Conservation (phyloP, 2,113 vertebrate species). For the Hydrochoerus hydrochaeris region DNA sequence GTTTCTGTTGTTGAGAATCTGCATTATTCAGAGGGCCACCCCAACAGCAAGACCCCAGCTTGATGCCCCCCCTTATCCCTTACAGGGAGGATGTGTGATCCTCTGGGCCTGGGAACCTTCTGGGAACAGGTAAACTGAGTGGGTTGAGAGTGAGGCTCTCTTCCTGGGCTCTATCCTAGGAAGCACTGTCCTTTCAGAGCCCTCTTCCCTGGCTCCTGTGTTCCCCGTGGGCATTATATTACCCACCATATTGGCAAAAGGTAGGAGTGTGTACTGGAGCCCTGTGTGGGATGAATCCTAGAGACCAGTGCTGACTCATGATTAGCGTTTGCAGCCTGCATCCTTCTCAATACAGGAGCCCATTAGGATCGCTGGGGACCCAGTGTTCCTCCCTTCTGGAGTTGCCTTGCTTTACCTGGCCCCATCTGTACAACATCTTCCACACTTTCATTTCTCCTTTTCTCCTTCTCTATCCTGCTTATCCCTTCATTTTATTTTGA, state of each 20-base stretch:
- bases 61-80: not conserved
- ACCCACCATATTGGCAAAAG: not conserved
- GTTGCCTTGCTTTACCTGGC: not conserved
- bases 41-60: not conserved
- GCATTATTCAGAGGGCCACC: not conserved
- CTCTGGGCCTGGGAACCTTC: not conserved
- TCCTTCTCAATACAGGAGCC: not conserved
- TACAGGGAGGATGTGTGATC: not conserved
- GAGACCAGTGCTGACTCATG: not conserved
- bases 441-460: not conserved
- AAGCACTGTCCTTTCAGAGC: not conserved
- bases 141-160: not conserved
- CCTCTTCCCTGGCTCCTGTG: not conserved
- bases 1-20: not conserved
- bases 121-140: not conserved
- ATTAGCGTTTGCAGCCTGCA: not conserved
- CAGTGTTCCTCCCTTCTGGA: not conserved
- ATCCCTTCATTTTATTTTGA: conserved; percentile 3
- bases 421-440: fast-evolving
- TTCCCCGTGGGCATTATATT: not conserved
- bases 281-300: not conserved
- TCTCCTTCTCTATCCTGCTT: not conserved
- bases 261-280: not conserved
- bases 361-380: not conserved
- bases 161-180: not conserved